Evolutionary conservation across 2,888 invertebrate species (phyloP).

Genomic region (Heliconius charithonia): DNA sequence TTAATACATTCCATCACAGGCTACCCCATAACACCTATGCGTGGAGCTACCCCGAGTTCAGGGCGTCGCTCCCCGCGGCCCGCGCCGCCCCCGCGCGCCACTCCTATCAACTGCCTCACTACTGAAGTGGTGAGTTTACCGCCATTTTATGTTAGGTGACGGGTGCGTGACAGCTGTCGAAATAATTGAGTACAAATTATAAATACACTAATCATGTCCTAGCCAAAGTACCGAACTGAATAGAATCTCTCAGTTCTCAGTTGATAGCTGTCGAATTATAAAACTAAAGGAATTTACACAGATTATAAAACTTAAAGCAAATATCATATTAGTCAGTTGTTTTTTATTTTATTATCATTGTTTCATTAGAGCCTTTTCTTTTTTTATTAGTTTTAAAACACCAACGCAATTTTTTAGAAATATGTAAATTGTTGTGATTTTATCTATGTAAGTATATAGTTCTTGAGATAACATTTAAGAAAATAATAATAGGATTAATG

Average conservation of each 20-base stretch:
- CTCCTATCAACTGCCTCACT: conserved; percentile 89
- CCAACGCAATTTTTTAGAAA: no score
- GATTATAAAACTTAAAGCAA: background rate
- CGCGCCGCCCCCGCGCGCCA: conserved; percentile 71
- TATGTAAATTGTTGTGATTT: no score
- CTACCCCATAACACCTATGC: conserved; percentile 79
- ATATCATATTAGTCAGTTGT: background rate
- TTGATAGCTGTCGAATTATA: background rate
- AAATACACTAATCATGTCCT: background rate
- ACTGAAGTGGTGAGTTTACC: conserved; percentile 91
- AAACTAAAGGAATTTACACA: background rate
- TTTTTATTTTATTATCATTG: background rate
- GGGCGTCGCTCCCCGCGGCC: conserved; percentile 75
- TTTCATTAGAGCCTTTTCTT: background rate
- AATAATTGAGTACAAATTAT: background rate
- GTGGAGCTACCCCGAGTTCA: conserved; percentile 66
- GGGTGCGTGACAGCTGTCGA: background rate
- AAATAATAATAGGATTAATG: background rate
- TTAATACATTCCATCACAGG: conserved; percentile 54
- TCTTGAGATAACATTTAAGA: background rate
- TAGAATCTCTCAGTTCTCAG: background rate
- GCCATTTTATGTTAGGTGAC: background rate
- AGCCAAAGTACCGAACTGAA: no score
- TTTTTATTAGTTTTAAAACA: background rate
- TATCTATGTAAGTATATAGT: no score